Conservation (phyloP, 2,888 invertebrate genomes). For the Microchrysa polita region DNA sequence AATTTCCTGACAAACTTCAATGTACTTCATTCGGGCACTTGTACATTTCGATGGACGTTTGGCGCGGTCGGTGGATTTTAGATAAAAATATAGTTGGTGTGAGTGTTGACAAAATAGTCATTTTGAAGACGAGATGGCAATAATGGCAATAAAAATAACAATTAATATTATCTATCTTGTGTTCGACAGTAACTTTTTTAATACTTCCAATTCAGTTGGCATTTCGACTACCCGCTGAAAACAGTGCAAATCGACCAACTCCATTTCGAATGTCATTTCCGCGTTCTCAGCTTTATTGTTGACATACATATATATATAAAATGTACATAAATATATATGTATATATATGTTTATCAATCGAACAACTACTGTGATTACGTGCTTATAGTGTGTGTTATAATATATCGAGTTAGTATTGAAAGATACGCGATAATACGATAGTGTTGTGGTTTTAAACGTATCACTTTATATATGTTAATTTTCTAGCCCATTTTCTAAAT, state of each 20-base stretch:
- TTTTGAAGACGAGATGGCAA: conserved; percentile 39
- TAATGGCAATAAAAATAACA: conserved; percentile 13
- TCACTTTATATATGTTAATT: too few relatives aligned
- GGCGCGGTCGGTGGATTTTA: background rate
- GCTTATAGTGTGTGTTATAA: conserved; percentile 8
- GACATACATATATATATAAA: too few relatives aligned
- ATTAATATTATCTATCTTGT: conserved; percentile 14
- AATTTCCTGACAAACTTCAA: conserved; percentile 36
- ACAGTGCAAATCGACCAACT: background rate
- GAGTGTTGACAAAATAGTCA: conserved; percentile 10
- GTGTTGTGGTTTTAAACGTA: background rate
- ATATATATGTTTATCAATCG: background rate
- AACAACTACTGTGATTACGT: conserved; percentile 7
- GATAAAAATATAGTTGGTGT: conserved; percentile 23
- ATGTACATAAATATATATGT: background rate
- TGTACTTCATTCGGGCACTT: background rate
- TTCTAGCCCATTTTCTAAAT: background rate
- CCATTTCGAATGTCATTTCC: background rate
- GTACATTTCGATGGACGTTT: conserved; percentile 4
- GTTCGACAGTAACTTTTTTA: background rate
- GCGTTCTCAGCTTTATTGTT: background rate
- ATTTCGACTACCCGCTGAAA: background rate
- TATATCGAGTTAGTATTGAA: too few relatives aligned
- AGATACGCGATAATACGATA: background rate
- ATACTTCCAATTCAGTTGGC: background rate